Percentiles rank a stretch among this genome's conserved stretches.
These are phyloP conservation scores for Microctonus brassicae DNA, from an alignment of 2,888 invertebrate genomes.

Conservation along the genomic window DNA sequence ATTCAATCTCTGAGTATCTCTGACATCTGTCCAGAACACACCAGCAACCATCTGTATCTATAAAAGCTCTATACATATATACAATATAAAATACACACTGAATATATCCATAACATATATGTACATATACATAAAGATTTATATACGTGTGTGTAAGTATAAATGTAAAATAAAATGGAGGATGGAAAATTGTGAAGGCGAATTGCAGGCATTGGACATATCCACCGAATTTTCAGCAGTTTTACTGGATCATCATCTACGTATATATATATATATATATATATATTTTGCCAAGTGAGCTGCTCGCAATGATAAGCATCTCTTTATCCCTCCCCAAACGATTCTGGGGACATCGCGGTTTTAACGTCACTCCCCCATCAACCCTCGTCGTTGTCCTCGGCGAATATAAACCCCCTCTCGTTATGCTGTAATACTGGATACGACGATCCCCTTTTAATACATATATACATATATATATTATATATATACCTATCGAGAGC, in stretches of 20 bases:
- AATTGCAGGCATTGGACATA: not conserved
- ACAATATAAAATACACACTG: no score
- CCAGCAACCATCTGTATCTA: no score
- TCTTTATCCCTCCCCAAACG: constrained; percentile 55
- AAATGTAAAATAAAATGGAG: not conserved
- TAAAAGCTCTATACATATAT: no score
- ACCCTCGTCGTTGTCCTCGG: constrained; percentile 40
- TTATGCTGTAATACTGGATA: constrained; percentile 30
- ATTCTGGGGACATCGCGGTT: constrained; percentile 53
- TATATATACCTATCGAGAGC: not conserved
- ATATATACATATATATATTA: no score
- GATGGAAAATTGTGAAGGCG: not conserved
- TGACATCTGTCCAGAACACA: constrained; percentile 5
- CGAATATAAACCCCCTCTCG: constrained; percentile 17
- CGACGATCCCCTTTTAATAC: not conserved
- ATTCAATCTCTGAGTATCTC: constrained; percentile 12
- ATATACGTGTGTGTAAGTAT: not conserved
- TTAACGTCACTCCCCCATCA: constrained; percentile 55
- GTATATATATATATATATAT: no score
- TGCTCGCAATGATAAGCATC: constrained; percentile 56
- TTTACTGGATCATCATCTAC: constrained; percentile 17
- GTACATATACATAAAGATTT: not conserved
- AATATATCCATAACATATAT: no score
- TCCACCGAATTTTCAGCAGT: constrained; percentile 13
- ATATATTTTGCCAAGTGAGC: no score